Percentiles rank a stretch among this genome's conserved stretches.
Evolutionary conservation across 2,113 vertebrate species (phyloP).

Genomic region (Hypomesus transpacificus): DNA sequence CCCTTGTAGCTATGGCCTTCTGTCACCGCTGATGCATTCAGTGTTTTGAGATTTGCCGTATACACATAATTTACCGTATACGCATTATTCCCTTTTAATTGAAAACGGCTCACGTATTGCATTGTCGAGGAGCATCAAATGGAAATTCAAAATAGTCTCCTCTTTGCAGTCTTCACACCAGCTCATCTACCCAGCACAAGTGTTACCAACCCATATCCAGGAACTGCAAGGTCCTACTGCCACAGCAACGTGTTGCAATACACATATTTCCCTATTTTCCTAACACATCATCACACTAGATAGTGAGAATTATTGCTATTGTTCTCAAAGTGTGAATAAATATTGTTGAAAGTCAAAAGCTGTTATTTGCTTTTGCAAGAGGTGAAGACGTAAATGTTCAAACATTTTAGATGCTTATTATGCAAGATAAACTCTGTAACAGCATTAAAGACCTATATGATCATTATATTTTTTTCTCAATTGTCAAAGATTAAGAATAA

Average conservation of each 20-base stretch:
- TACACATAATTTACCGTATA: too few species aligned
- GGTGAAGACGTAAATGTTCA: constrained; percentile 40
- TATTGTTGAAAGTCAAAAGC: constrained; percentile 55
- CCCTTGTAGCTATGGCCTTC: too few species aligned
- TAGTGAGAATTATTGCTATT: constrained; percentile 63
- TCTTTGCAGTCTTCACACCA: constrained; percentile 66
- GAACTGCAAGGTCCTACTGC: constrained; percentile 66
- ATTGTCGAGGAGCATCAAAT: background rate
- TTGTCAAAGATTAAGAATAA: background rate
- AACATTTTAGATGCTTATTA: background rate
- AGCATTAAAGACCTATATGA: background rate
- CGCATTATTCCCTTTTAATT: background rate
- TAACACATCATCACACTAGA: constrained; percentile 64
- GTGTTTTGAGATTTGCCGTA: too few species aligned
- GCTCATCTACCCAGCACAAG: constrained; percentile 63
- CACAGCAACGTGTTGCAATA: constrained; percentile 65
- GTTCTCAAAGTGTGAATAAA: constrained; percentile 71
- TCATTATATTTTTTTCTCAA: background rate
- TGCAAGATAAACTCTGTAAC: background rate
- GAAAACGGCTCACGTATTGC: background rate
- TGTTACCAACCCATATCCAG: constrained; percentile 67
- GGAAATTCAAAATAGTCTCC: constrained; percentile 8
- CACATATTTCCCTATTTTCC: constrained; percentile 57
- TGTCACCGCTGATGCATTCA: too few species aligned
- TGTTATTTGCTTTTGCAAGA: constrained; percentile 46